Evolutionary conservation across 2,113 vertebrate genomes (phyloP).

Genomic region (Hippoglossus stenolepis): DNA sequence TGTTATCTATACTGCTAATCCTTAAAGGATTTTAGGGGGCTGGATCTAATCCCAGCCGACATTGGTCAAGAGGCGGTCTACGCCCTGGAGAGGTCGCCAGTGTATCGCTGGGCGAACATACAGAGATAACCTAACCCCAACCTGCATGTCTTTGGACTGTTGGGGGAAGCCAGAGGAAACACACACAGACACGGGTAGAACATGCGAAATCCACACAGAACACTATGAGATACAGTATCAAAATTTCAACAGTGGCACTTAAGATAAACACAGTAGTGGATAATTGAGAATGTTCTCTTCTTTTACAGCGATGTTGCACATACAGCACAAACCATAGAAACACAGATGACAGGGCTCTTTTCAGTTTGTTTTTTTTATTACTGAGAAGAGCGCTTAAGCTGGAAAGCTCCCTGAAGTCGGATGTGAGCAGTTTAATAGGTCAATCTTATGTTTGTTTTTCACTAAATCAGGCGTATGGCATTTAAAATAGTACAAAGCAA

Average conservation of each 20-base stretch:
- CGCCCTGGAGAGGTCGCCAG: too few species aligned
- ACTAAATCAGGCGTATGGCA: constrained; percentile 47
- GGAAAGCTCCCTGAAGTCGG: constrained; percentile 84
- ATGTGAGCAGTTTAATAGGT: constrained; percentile 74
- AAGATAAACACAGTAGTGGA: neutral
- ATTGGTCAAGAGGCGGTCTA: too few species aligned
- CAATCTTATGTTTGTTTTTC: constrained; percentile 50
- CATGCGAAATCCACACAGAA: too few species aligned
- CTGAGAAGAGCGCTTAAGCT: constrained; percentile 77
- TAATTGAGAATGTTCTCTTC: neutral
- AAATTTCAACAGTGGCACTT: neutral
- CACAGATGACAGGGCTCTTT: neutral
- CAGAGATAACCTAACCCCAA: too few species aligned
- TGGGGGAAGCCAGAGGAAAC: too few species aligned
- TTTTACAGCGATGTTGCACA: neutral
- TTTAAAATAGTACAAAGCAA: constrained; percentile 63
- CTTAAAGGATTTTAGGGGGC: too few species aligned
- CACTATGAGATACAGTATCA: too few species aligned
- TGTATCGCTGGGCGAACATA: too few species aligned
- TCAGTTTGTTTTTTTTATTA: constrained; percentile 52
- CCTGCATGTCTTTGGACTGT: too few species aligned
- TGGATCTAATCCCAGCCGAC: too few species aligned
- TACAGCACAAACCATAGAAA: constrained; percentile 17
- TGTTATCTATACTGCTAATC: too few species aligned
- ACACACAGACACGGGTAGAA: too few species aligned